Base-by-base conservation (phyloP, 2,797 vertebrate species). In the Syngnathus acus region DNA sequence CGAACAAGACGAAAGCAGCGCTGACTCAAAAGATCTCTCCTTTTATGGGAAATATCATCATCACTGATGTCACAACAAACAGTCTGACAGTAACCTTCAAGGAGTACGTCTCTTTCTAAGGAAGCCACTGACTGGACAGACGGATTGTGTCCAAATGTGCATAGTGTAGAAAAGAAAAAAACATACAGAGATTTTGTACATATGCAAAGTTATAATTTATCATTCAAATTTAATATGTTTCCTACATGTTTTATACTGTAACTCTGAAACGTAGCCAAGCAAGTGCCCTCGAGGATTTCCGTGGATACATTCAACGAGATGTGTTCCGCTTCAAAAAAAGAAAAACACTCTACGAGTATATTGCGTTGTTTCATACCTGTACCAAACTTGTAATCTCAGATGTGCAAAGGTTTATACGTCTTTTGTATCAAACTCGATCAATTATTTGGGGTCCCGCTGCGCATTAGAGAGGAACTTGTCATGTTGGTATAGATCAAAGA, bases 11-110 rank as follows among this genome's bases (percentile, higher is more conserved):
- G 5, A 87, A 93, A 10, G 90, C 92, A 65, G 90, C 92, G 65
- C 82, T 92, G 9, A 78, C 86, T 70, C 85, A 89, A 76, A 89
- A 89, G 65, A 89, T 92, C 82, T 94, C 93, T 69, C 95, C 95
- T 71, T 98, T 98, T 85, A 93, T 97, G 91, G 96, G 97, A 75
- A 99, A 98, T 88, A 95, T 99, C 86, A 94, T 99, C 75, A 99
- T 99, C 88, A 99, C 96, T 57, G 97, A 99, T 5, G 95, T 99
- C 83, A 99, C 97, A 0, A 94, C 96, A 26, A 98, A 99, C 91
- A 97, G 97, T 89, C 93, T 98, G 76, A 99, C 97, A 0, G 95
- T 99, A 78, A 99, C 97, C 65, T 98, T 98, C 89, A 98, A 98
- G 91, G 97, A 99, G 81, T 99, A 97, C 10, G 92, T 98, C 82